Conservation (phyloP, 2,797 vertebrate species). For the Antrozous pallidus region DNA sequence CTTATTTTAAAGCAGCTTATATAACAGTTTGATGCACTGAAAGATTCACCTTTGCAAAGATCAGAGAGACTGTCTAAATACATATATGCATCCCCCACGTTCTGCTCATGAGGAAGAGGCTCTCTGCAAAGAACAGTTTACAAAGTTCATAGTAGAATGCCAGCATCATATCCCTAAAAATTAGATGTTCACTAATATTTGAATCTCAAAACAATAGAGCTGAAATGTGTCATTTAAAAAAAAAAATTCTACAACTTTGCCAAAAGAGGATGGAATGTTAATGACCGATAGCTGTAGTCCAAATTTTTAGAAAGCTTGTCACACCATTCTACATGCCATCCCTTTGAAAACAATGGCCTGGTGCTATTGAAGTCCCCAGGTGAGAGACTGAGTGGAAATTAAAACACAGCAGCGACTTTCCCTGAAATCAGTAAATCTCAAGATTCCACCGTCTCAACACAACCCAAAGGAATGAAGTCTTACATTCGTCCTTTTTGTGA, state of each 20-base stretch:
- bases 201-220: neutral
- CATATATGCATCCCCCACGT: neutral
- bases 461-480: neutral
- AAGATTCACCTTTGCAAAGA: neutral
- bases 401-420: neutral
- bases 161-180: neutral
- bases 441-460: neutral
- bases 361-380: neutral
- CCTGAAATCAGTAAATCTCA: conserved; percentile 25
- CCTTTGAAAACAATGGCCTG: neutral
- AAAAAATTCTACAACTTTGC: neutral
- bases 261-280: neutral
- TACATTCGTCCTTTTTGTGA: neutral
- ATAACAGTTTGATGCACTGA: neutral
- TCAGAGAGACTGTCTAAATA: neutral
- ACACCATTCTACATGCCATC: neutral
- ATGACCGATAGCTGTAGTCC: neutral
- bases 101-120: neutral
- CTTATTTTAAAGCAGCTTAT: neutral
- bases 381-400: neutral
- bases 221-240: neutral
- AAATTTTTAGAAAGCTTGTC: conserved; percentile 8
- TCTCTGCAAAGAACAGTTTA: neutral
- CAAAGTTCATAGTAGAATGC: neutral
- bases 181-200: neutral